These are phyloP conservation scores for Dryobota labecula DNA, from an alignment of 2,888 invertebrate genomes.

Conservation along the genomic window DNA sequence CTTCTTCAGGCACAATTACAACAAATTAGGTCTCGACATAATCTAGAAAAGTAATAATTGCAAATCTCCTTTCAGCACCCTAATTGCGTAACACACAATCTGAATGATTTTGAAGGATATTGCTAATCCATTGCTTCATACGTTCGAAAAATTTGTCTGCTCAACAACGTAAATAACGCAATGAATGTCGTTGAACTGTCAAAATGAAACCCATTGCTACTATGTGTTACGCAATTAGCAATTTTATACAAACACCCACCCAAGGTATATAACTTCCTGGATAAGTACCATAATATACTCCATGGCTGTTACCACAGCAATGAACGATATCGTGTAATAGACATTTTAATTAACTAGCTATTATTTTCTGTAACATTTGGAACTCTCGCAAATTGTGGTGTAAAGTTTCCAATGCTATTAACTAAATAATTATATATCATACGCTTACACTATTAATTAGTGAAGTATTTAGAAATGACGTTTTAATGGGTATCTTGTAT, in stretches of 20 bases:
- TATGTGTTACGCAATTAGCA: no score
- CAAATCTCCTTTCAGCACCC: background rate
- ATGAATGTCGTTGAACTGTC: no score
- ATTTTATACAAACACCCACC: no score
- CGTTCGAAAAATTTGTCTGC: no score
- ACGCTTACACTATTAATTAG: constrained; percentile 36
- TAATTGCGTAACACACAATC: no score
- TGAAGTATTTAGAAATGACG: constrained; percentile 35
- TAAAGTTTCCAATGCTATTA: constrained; percentile 47
- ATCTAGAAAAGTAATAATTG: background rate
- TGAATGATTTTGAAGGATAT: no score
- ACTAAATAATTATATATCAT: constrained; percentile 40
- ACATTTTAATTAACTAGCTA: constrained; percentile 60
- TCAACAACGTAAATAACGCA: no score
- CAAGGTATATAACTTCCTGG: background rate
- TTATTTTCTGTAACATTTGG: constrained; percentile 54
- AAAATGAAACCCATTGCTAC: no score
- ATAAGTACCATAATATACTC: background rate
- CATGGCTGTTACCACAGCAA: constrained; percentile 31
- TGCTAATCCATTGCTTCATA: no score
- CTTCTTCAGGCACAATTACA: background rate
- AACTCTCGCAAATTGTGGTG: constrained; percentile 46
- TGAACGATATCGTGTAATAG: constrained; percentile 54
- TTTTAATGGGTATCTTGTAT: constrained; percentile 14
- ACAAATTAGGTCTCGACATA: background rate